Conservation (phyloP, 2,888 invertebrate species). For the Copidosoma aretas region DNA sequence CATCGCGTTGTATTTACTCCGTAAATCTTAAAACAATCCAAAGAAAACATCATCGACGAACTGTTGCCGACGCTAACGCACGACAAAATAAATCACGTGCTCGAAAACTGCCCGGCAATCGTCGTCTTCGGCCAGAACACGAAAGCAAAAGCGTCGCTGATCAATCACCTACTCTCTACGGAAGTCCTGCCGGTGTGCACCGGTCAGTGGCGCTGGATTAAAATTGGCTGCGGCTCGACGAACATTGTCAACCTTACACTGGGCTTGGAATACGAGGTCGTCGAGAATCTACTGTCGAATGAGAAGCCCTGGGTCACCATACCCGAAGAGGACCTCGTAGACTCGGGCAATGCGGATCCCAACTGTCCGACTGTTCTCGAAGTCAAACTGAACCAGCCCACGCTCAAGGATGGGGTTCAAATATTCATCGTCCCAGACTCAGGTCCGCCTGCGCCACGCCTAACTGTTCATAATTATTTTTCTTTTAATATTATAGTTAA, state of each 20-base stretch:
- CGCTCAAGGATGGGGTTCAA: slow-evolving; percentile 76
- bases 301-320: slow-evolving; percentile 74
- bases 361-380: slow-evolving; percentile 77
- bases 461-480: not conserved
- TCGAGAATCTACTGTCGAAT: slow-evolving; percentile 72
- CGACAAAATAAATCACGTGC: slow-evolving; percentile 52
- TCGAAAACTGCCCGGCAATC: slow-evolving; percentile 70
- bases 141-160: slow-evolving; percentile 74
- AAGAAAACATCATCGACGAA: slow-evolving; percentile 57
- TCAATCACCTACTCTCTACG: slow-evolving; percentile 75
- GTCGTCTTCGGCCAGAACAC: slow-evolving; percentile 77
- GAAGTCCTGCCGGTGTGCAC: slow-evolving; percentile 70
- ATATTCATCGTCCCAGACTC: slow-evolving; percentile 76
- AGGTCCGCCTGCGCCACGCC: slow-evolving; percentile 24
- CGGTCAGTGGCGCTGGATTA: slow-evolving; percentile 73
- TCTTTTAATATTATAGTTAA: no score
- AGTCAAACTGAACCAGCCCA: slow-evolving; percentile 73
- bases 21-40: no score
- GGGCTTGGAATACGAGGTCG: slow-evolving; percentile 74
- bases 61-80: slow-evolving; percentile 53
- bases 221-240: slow-evolving; percentile 68
- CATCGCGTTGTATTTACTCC: no score
- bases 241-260: slow-evolving; percentile 70
- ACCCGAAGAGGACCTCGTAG: slow-evolving; percentile 70
- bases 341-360: slow-evolving; percentile 67